Conservation (phyloP, 2,888 invertebrate genomes). For the Ellobium chinense region DNA sequence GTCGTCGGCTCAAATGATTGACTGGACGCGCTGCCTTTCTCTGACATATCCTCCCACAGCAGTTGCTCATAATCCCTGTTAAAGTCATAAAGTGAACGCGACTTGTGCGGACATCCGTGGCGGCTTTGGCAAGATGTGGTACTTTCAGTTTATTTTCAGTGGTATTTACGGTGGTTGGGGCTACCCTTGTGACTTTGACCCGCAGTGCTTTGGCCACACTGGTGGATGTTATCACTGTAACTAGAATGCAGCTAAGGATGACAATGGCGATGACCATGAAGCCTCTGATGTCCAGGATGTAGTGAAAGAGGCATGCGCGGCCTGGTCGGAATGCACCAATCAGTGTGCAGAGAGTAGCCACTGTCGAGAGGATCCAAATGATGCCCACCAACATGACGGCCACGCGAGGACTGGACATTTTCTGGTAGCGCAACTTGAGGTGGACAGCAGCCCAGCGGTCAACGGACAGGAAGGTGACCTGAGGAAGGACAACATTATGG, state of each 20-base stretch:
- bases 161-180: background rate
- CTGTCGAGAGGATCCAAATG: background rate
- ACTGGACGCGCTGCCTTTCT: too few relatives aligned
- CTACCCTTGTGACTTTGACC: background rate
- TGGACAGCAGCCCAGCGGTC: background rate
- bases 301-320: background rate
- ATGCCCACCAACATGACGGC: background rate
- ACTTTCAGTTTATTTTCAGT: background rate
- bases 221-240: background rate
- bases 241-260: background rate
- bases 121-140: too few relatives aligned
- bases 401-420: background rate
- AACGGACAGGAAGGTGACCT: background rate
- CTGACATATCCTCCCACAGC: too few relatives aligned
- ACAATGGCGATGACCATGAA: background rate
- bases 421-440: background rate
- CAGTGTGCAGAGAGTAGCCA: background rate
- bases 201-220: background rate
- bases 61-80: too few relatives aligned
- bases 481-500: too few relatives aligned
- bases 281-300: slow-evolving; percentile 1
- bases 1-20: too few relatives aligned
- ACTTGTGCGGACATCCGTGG: too few relatives aligned
- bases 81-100: too few relatives aligned
- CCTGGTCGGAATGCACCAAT: background rate